Evolutionary conservation across 2,113 vertebrate species (phyloP), one percentile per base, ranked within the genome.

Genomic region (Neodon shergylaensis): DNA sequence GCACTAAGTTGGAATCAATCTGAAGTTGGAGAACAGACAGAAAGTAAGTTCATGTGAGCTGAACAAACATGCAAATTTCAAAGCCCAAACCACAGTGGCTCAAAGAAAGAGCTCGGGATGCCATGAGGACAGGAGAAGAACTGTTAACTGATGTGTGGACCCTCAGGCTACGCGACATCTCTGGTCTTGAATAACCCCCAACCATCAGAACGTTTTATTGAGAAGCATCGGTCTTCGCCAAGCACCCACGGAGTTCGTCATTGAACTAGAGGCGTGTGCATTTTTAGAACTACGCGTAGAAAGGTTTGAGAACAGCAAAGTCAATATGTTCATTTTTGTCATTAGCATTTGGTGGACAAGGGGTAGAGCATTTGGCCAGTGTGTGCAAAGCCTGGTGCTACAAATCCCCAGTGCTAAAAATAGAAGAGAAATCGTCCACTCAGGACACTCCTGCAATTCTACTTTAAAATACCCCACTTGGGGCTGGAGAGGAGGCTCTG

Each of bases 401-500:
- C 82, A 85, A 85, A 85, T 84, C 9, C 39, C 58, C n/a, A 65
- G 58, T 28, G 28, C 39, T 85, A 47, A 65, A 65, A 47, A 85
- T 65, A 85, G 61, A 85, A 47, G 44, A 65, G 26, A 39, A n/a
- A 54, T 58, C 95, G 28, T 54, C 77, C 4, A 58, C 81, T 66
- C 76, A 65, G 5, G 61, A 72, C 1, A 95, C 33, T 42, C 44
- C 86, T 42, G 0, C 52, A 78, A 87, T 78, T 86, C 44, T 28
- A 52, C 65, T 52, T 90, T 65, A 63, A 83, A 82, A 63, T 61
- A 28, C n/a, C 36, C 36, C 54, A 42, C 36, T 9, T 28, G 19
- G 58, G 24, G 24, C 54, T 63, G 24, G n/a, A 31, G n/a, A 42
- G 7, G 13, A 10, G n/a, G 24, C 54, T 63, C n/a, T 0, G 54